Base-by-base conservation (phyloP, 2,113 vertebrate genomes). In the Thunnus maccoyii region DNA sequence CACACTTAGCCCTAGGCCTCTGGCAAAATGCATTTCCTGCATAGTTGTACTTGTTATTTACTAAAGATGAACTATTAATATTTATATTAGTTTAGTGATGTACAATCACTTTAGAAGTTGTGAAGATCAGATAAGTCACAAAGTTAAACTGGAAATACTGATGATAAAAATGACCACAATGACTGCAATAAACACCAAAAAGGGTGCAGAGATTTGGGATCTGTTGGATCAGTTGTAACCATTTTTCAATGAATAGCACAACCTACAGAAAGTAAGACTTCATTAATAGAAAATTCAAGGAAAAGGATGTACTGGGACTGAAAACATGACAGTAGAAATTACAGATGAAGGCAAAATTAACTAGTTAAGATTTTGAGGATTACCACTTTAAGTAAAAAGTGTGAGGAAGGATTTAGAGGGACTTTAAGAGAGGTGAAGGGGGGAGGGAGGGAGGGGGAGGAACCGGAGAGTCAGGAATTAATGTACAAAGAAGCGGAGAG, bases 401-500 rank as follows among this genome's bases (percentile, higher is more conserved):
- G n/a, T 18, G 36, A 41, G 27, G 51, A 20, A 50, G 20, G 27
- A 41, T 62, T 50, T 46, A 8, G 46, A 48, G 2, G 41, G n/a
- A 15, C 4, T 47, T 41, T 25, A 4, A 30, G 47, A 61, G 71
- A 58, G 51, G 46, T 75, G 56, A 74, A 56, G 41, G 60, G 41
- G n/a, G 48, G 20, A 58, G 13, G 7, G 30, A 6, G 14, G 9
- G 27, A 30, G 46, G 55, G 11, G 25, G 10, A 18, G 13, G 22
- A 18, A 9, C 30, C 52, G 57, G 17, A 20, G 11, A 60, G 56
- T 55, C 47, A 27, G 63, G 64, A 47, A 58, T 67, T 54, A 69
- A 27, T 51, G 64, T 70, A 51, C 27, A 65, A 63, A 89, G 51
- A 64, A 48, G 47, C 22, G 75, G 44, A 66, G 60, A 18, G 15